Evolutionary conservation across 2,113 vertebrate genomes (phyloP).

Genomic region (Tachysurus vachellii): DNA sequence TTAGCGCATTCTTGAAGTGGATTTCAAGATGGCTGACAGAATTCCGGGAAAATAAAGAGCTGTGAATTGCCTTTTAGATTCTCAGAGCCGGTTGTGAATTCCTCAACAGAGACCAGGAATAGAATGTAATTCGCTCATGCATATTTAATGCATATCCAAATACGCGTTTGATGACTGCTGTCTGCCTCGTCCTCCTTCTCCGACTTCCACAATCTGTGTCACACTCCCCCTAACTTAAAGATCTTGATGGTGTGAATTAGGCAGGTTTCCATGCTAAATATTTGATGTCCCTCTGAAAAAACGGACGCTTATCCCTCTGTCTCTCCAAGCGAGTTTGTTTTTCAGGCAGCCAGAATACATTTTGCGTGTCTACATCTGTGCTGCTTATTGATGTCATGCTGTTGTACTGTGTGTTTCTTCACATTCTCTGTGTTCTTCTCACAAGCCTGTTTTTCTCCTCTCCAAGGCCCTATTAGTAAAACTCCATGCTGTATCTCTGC

Average conservation of each 20-base stretch:
- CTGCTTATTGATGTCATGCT: conserved; percentile 41
- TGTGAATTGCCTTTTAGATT: conserved; percentile 39
- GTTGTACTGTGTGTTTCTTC: conserved; percentile 36
- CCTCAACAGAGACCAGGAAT: conserved; percentile 50
- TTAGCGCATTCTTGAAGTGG: neutral
- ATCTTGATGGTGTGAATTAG: conserved; percentile 55
- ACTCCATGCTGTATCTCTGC: conserved; percentile 38
- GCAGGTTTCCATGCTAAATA: conserved; percentile 50
- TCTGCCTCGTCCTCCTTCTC: conserved; percentile 12
- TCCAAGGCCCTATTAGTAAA: conserved; percentile 32
- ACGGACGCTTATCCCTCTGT: neutral
- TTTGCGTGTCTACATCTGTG: conserved; percentile 44
- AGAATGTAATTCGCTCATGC: conserved; percentile 56
- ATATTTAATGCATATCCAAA: conserved; percentile 58
- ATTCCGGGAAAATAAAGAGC: conserved; percentile 30
- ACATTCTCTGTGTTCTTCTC: conserved; percentile 37
- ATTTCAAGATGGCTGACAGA: neutral
- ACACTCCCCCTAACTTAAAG: conserved; percentile 46
- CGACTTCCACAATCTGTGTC: conserved; percentile 49
- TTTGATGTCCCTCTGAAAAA: conserved; percentile 48
- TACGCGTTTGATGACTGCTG: conserved; percentile 50
- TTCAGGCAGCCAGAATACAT: conserved; percentile 31
- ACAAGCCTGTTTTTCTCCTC: conserved; percentile 27
- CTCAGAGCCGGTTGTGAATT: conserved; percentile 44
- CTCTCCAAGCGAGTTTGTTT: conserved; percentile 29